Evolutionary conservation across 2,113 vertebrate genomes (phyloP), one percentile per base, ranked within the genome.

Genomic region (Poicephalus meyeri): DNA sequence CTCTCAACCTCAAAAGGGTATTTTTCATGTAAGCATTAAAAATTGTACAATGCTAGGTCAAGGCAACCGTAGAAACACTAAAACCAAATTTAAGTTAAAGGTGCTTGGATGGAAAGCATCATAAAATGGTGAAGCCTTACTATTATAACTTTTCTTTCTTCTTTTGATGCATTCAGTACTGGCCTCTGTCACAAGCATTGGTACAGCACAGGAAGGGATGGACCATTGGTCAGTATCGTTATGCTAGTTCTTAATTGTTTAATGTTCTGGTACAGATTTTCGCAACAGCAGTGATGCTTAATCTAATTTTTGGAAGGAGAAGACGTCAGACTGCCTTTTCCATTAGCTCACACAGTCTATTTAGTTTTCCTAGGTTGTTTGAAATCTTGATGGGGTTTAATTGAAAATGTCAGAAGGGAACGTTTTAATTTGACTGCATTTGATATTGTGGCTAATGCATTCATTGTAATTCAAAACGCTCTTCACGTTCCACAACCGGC

Each of bases 331-430:
- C 55, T 96, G 93, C 86, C 58, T 96, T 93, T 96, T 92, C 72
- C 76, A 80, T 96, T 94, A 94, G 55, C 86, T 95, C 76, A 76
- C 88, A 73, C 52, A 93, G 80, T 76, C 92, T 95, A 86, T 96
- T 96, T 96, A 96, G 92, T 93, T 96, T 95, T 96, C 69, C 56
- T 96, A 86, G 72, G 86, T 74, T 97, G 92, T 93, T 96, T 93
- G 65, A 90, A 94, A 92, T 80, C 94, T 96, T 96, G 95, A 95
- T 93, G 90, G 95, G 86, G 76, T 96, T 96, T 97, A 96, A 97
- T 93, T 96, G 93, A 96, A 97, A 96, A 88, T 95, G 93, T 96
- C 95, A 96, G 95, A 96, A 96, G 95, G 93, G 88, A 97, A 96
- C 42, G 4, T 96, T 97, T 96, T 97, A 96, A 96, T 96, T 96